phyloP scores from a whole-genome alignment of 2,888 invertebrate genomes.

The Eretmocerus hayati region DNA sequence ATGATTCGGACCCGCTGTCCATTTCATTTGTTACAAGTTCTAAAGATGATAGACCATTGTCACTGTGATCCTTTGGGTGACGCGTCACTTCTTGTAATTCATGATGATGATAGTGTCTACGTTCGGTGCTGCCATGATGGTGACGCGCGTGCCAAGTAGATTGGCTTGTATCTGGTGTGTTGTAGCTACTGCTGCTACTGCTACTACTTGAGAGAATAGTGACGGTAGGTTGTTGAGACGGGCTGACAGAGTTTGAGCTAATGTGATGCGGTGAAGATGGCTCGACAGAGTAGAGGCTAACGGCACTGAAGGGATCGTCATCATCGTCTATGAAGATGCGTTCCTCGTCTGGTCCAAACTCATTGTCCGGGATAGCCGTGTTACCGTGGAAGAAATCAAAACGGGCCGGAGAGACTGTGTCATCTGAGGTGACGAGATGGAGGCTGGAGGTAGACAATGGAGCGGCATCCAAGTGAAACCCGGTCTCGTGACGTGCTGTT shows the following conservation, averaged over 20 bases:
- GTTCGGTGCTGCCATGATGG: constrained; percentile 12
- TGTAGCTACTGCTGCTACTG: constrained; percentile 4
- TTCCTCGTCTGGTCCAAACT: constrained; percentile 42
- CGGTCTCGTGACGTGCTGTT: too few relatives aligned
- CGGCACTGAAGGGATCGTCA: constrained; percentile 39
- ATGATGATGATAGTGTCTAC: constrained; percentile 7
- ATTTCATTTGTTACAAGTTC: constrained; percentile 5
- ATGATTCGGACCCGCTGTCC: too few relatives aligned
- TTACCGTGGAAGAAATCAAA: constrained; percentile 24
- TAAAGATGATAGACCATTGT: too few relatives aligned
- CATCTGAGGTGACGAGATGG: too few relatives aligned
- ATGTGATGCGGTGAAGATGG: constrained; percentile 22
- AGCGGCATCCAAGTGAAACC: too few relatives aligned
- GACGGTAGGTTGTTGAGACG: constrained; percentile 5
- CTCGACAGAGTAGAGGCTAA: constrained; percentile 34
- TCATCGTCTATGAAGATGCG: constrained; percentile 44
- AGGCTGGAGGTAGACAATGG: too few relatives aligned
- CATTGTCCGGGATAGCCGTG: constrained; percentile 39
- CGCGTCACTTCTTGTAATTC: constrained; percentile 20
- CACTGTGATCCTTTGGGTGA: constrained; percentile 36
- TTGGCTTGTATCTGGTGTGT: not conserved
- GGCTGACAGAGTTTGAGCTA: not conserved
- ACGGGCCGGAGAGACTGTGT: constrained; percentile 12
- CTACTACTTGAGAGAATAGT: too few relatives aligned
- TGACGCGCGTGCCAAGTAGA: constrained; percentile 10